phyloP scores from a whole-genome alignment of 2,113 vertebrate genomes.

The Melanerpes aurifrons region DNA sequence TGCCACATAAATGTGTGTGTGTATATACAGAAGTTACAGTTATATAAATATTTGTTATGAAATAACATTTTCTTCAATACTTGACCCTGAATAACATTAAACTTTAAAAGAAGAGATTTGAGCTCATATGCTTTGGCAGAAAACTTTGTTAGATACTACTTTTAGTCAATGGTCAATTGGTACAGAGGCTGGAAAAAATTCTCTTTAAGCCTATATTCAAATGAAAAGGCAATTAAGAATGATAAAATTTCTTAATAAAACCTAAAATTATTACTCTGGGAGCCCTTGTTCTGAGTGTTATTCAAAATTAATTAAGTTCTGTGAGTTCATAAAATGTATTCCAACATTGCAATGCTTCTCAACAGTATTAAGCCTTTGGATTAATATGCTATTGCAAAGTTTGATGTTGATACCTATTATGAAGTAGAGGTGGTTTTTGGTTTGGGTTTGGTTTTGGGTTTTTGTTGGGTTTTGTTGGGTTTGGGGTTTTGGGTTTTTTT shows the following conservation, averaged over 20 bases:
- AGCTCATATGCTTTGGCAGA: background rate
- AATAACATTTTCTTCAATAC: background rate
- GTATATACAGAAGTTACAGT: background rate
- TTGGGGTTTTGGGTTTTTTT: background rate
- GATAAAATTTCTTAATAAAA: background rate
- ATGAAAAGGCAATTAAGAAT: background rate
- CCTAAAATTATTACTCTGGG: background rate
- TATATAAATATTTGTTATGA: background rate
- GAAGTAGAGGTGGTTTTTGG: background rate
- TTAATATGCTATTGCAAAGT: constrained; percentile 4
- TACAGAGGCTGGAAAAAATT: background rate
- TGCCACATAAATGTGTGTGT: background rate
- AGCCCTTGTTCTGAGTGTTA: background rate
- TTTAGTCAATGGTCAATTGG: background rate
- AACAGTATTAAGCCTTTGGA: background rate
- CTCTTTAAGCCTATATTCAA: background rate
- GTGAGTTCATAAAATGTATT: background rate
- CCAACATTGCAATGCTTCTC: background rate
- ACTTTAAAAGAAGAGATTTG: background rate
- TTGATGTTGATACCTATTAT: background rate
- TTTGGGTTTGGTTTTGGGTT: background rate
- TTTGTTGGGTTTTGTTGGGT: too few relatives aligned
- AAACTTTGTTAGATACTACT: background rate
- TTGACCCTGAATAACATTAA: background rate
- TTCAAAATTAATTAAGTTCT: background rate